phyloP scores from a whole-genome alignment of 2,113 vertebrate species.

The Lutjanus erythropterus region DNA sequence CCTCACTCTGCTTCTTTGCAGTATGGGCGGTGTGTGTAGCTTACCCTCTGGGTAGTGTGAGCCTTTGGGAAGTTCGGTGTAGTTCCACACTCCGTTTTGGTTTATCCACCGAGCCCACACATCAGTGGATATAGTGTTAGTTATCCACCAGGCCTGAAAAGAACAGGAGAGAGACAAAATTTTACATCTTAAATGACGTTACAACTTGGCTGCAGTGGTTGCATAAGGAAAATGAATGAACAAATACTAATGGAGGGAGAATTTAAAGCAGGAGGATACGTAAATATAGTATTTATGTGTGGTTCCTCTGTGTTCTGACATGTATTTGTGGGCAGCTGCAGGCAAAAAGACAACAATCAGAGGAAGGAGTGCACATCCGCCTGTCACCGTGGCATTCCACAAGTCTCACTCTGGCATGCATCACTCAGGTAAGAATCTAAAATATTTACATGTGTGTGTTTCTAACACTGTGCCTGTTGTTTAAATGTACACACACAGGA shows the following conservation, averaged over 20 bases:
- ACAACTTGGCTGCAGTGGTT: neutral
- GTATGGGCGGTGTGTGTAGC: neutral
- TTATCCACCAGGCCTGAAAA: slow-evolving; percentile 83
- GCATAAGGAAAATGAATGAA: neutral
- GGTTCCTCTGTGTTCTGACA: slow-evolving; percentile 18
- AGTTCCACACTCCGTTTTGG: slow-evolving; percentile 49
- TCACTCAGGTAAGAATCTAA: slow-evolving; percentile 15
- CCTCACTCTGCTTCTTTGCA: neutral
- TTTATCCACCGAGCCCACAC: slow-evolving; percentile 78
- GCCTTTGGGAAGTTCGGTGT: slow-evolving; percentile 59
- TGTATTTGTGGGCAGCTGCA: neutral
- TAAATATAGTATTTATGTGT: neutral
- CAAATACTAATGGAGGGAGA: too few relatives aligned
- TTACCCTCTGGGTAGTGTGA: slow-evolving; percentile 65
- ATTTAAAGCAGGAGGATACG: neutral
- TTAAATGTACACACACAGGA: neutral
- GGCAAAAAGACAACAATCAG: neutral
- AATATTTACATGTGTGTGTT: neutral
- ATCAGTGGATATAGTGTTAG: slow-evolving; percentile 57
- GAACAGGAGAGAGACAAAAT: neutral
- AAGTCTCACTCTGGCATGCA: slow-evolving; percentile 6
- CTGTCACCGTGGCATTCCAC: slow-evolving; percentile 18
- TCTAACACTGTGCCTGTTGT: neutral
- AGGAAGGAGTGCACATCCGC: slow-evolving; percentile 12
- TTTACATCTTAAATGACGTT: neutral